Evolutionary conservation across 2,113 vertebrate species (phyloP), one percentile per base, ranked within the genome.

Genomic region (Rhinolophus sinicus): DNA sequence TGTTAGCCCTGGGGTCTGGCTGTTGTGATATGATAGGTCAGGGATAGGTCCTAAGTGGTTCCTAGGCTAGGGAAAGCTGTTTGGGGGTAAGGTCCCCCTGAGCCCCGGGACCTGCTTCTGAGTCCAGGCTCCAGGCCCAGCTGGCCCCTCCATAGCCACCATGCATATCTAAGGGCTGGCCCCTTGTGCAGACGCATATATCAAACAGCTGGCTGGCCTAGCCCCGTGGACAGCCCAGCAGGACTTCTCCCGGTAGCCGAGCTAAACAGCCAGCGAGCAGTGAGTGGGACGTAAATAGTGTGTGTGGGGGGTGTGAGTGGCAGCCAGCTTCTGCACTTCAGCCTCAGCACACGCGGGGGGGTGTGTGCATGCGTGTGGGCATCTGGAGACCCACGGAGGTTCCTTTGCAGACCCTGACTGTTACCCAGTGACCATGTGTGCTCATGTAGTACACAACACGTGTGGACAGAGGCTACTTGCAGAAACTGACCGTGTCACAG

Each of bases 271-370:
- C 26, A 28, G 54, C 3, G 0, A 16, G 69, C 33, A 1, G 52
- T 15, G n/a, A 8, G 0, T 2, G 26, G 60, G n/a, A 11, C 3
- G 18, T 64, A 33, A 50, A 54, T 22, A 65, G 14, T 0, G 0
- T 14, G 60, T 11, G 22, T 2, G 10, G 5, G 13, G 12, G 64
- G 22, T 0, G 22, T 0, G 0, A 30, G n/a, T 19, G 9, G 38
- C 0, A 1, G 6, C 5, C 16, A 0, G 90, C 80, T 87, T 92
- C 83, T 72, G 33, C 24, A 5, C 0, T 12, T 64, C 0, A 10
- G 56, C 64, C n/a, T 7, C 28, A 1, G 58, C 10, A 1, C 72
- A 21, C 0, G 0, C 0, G 0, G 3, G 40, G 2, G 58, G 35
- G 12, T 6, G 7, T 12, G 56, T 3, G 26, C 6, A 0, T 19